phyloP scores from a whole-genome alignment of 2,888 invertebrate genomes.

The Fragum fragum region DNA sequence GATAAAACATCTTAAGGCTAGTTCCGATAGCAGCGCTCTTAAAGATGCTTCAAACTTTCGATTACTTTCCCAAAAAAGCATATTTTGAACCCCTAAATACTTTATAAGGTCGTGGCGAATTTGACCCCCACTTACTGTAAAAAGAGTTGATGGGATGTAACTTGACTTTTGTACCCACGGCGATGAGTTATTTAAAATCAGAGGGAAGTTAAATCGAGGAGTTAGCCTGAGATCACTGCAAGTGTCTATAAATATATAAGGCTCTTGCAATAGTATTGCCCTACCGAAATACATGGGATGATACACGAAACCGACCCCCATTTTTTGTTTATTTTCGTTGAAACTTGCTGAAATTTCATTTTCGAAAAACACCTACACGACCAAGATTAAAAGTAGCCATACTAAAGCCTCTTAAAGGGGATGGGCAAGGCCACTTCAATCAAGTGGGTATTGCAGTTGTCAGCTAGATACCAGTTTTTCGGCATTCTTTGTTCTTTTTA shows the following conservation, averaged over 20 bases:
- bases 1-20: no score
- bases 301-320: not conserved
- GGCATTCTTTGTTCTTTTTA: no score
- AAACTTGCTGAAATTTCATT: constrained; percentile 8
- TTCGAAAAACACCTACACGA: not conserved
- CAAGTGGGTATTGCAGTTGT: no score
- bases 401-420: no score
- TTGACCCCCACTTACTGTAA: constrained; percentile 2
- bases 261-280: no score
- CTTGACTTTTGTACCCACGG: not conserved
- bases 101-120: not conserved
- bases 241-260: no score
- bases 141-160: not conserved
- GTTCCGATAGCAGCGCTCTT: not conserved
- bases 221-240: no score
- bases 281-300: not conserved
- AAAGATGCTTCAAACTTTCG: not conserved
- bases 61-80: not conserved
- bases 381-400: not conserved
- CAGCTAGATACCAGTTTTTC: no score
- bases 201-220: constrained; percentile 9
- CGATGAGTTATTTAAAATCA: not conserved
- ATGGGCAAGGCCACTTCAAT: no score
- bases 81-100: not conserved
- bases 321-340: not conserved